Evolutionary conservation across 1,140 invertebrate genomes (phyloP).

Genomic region (Atta cephalotes): DNA sequence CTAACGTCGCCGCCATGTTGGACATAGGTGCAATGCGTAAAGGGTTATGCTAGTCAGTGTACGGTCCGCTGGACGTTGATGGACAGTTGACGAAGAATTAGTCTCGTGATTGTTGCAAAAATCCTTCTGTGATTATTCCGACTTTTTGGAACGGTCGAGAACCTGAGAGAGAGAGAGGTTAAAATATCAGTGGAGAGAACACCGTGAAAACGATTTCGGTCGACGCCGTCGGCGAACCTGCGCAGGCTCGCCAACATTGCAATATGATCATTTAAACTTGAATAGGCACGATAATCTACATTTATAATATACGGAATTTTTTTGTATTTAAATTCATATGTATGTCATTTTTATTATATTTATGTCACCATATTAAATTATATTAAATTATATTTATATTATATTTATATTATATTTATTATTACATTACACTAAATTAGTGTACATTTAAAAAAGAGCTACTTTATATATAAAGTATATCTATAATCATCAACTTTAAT

Average conservation of each 20-base stretch:
- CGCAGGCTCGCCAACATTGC: conserved; percentile 25
- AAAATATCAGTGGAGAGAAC: not conserved
- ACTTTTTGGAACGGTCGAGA: not conserved
- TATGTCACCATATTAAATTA: too few relatives aligned
- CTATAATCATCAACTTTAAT: too few relatives aligned
- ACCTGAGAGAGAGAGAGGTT: not conserved
- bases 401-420: too few relatives aligned
- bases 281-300: too few relatives aligned
- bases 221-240: not conserved
- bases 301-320: too few relatives aligned
- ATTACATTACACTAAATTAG: too few relatives aligned
- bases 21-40: conserved; percentile 83
- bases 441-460: too few relatives aligned
- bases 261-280: not conserved
- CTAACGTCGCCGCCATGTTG: conserved; percentile 94
- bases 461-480: too few relatives aligned
- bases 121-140: conserved; percentile 26
- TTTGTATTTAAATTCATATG: too few relatives aligned
- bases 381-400: too few relatives aligned
- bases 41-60: conserved; percentile 71
- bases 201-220: conserved; percentile 11
- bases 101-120: conserved; percentile 6
- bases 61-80: not conserved
- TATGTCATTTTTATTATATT: too few relatives aligned
- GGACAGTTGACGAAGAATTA: not conserved